Conservation (phyloP, 1,140 invertebrate species). For the Pteromalus puparum region DNA sequence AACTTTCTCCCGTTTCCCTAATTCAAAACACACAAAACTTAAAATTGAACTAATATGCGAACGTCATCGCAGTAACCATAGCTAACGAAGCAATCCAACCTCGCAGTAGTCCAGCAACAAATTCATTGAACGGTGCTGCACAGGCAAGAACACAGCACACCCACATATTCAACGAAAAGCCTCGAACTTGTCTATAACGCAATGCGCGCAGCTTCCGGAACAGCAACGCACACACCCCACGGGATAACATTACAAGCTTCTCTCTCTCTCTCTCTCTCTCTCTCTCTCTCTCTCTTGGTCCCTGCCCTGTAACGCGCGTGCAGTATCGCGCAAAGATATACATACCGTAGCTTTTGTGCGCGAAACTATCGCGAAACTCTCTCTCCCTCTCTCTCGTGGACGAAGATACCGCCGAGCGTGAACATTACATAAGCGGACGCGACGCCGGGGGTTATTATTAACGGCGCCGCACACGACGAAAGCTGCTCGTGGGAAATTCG, state of each 20-base stretch:
- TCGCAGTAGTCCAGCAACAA: no score
- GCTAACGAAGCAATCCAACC: no score
- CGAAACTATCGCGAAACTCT: constrained; percentile 30
- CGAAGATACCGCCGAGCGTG: constrained; percentile 23
- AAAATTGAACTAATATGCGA: no score
- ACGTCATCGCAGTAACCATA: no score
- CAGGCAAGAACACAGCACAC: no score
- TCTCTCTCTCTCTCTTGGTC: background rate
- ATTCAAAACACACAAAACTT: no score
- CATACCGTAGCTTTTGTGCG: background rate
- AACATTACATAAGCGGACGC: constrained; percentile 29
- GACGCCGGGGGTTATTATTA: constrained; percentile 22
- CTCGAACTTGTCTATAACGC: background rate
- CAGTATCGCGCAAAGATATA: background rate
- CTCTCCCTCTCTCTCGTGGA: background rate
- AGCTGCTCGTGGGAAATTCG: constrained; percentile 6
- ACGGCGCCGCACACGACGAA: background rate
- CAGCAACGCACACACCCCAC: background rate
- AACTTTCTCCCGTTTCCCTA: no score
- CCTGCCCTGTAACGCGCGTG: background rate
- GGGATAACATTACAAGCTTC: background rate
- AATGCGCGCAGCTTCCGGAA: background rate
- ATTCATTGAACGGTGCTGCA: no score
- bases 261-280: background rate
- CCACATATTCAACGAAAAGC: background rate